Percentiles rank a stretch among this genome's conserved stretches.
Evolutionary conservation across 2,113 vertebrate genomes (phyloP).

Genomic region (Ornithorhynchus anatinus): DNA sequence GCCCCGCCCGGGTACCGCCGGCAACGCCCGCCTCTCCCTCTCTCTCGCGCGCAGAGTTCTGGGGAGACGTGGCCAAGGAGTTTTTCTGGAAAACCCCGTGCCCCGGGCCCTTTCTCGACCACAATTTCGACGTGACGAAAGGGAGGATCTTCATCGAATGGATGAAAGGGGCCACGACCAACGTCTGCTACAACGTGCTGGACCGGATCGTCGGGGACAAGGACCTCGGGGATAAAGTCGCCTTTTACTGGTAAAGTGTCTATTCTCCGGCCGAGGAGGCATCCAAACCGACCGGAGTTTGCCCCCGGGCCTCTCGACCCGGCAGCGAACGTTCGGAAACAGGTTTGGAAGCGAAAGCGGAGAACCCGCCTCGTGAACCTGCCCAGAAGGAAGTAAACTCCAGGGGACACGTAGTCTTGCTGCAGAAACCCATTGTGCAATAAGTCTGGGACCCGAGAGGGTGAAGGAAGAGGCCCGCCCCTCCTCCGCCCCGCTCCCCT

Average conservation of each 20-base stretch:
- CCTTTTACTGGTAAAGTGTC: conserved; percentile 94
- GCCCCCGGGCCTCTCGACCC: too few relatives aligned
- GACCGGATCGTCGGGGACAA: conserved; percentile 89
- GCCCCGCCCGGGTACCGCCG: not conserved
- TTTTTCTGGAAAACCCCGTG: conserved; percentile 92
- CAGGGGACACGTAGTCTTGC: too few relatives aligned
- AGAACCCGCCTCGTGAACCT: too few relatives aligned
- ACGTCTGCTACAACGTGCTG: conserved; percentile 96
- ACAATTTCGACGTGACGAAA: conserved; percentile 96
- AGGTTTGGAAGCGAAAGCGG: too few relatives aligned
- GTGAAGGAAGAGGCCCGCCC: too few relatives aligned
- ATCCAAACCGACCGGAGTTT: too few relatives aligned
- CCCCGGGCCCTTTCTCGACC: conserved; percentile 82
- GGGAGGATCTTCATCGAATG: conserved; percentile 91
- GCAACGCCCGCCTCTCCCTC: not conserved
- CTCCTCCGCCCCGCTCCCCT: too few relatives aligned
- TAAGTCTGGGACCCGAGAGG: too few relatives aligned
- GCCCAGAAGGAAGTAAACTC: too few relatives aligned
- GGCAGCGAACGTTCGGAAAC: too few relatives aligned
- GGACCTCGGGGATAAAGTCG: conserved; percentile 90
- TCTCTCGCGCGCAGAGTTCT: conserved; percentile 82
- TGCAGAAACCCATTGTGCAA: too few relatives aligned
- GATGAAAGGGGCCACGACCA: conserved; percentile 96
- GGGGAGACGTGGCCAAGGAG: conserved; percentile 88
- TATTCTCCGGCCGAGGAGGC: too few relatives aligned